phyloP scores from a whole-genome alignment of 2,797 vertebrate species.

The Artibeus jamaicensis region DNA sequence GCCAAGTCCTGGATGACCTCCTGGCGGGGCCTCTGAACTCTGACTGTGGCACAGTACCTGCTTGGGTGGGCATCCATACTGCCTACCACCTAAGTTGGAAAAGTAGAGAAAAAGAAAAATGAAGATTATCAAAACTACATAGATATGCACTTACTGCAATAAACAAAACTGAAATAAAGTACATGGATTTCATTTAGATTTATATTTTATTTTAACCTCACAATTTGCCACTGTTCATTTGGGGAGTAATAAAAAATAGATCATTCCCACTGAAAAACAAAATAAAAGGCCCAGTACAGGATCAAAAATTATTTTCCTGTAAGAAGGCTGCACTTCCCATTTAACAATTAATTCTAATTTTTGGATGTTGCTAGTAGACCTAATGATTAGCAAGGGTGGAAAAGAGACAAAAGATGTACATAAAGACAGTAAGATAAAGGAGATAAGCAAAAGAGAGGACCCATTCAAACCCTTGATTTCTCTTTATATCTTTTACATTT shows the following conservation, averaged over 20 bases:
- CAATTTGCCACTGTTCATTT: neutral
- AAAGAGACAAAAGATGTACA: neutral
- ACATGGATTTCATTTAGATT: neutral
- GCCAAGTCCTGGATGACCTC: slow-evolving; percentile 98
- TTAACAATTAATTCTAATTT: slow-evolving; percentile 1
- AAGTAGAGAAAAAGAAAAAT: slow-evolving; percentile 8
- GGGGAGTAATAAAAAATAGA: slow-evolving; percentile 15
- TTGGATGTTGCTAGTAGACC: neutral
- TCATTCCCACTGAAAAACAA: slow-evolving; percentile 21
- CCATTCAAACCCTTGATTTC: neutral
- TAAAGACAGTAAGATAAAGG: neutral
- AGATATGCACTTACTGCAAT: neutral
- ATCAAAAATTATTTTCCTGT: slow-evolving; percentile 7
- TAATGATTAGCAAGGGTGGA: neutral
- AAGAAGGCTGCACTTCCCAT: neutral
- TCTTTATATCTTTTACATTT: neutral
- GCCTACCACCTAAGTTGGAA: slow-evolving; percentile 91
- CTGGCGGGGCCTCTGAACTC: slow-evolving; percentile 96
- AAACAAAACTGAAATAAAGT: neutral
- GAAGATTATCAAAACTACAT: neutral
- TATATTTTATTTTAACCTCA: neutral
- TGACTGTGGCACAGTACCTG: slow-evolving; percentile 97
- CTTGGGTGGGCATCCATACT: slow-evolving; percentile 99
- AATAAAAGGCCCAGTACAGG: neutral
- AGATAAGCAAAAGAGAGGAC: neutral